Evolutionary conservation across 1,140 invertebrate genomes (phyloP), one percentile per base, ranked within the genome.

Genomic region (Dendroctonus ponderosae): DNA sequence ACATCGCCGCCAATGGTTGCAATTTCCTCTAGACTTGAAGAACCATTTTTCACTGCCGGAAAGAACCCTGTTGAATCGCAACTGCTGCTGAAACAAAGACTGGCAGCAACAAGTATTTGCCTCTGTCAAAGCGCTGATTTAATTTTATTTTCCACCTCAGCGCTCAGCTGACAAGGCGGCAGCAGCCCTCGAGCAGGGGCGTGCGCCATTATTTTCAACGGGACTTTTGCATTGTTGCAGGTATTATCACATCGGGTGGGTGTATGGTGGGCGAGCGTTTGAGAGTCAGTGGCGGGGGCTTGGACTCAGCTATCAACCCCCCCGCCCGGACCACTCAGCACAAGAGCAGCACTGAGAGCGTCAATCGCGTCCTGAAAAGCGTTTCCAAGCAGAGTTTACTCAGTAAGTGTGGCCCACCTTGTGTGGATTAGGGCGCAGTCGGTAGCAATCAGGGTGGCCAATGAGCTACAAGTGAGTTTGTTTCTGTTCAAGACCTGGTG

Each of bases 401-500:
- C 71, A 76, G 77, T 77, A 72, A 72, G 70, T 63, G n/a, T n/a
- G n/a, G n/a, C n/a, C n/a, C n/a, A n/a, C n/a, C n/a, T n/a, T n/a
- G n/a, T n/a, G n/a, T n/a, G n/a, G n/a, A n/a, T n/a, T n/a, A n/a
- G n/a, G n/a, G n/a, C n/a, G n/a, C n/a, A n/a, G 0, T 14, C 50
- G 53, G 53, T 56, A 56, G n/a, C 14, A 40, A 37, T 56, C 44
- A 43, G 39, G 8, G 6, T 9, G 39, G 5, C 5, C 41, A 43
- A 61, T 37, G 8, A n/a, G 8, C 9, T n/a, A 8, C 54, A 63
- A n/a, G 2, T 61, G n/a, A 50, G 8, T 53, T 54, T 69, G 42
- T 52, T 58, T 57, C n/a, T n/a, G n/a, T 52, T 73, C 69, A 26
- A 58, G 89, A 91, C 78, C 79, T 90, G 67, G 87, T 88, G 57